Evolutionary conservation across 2,797 vertebrate species (phyloP), one percentile per base, ranked within the genome.

Genomic region (Sebastes minor): DNA sequence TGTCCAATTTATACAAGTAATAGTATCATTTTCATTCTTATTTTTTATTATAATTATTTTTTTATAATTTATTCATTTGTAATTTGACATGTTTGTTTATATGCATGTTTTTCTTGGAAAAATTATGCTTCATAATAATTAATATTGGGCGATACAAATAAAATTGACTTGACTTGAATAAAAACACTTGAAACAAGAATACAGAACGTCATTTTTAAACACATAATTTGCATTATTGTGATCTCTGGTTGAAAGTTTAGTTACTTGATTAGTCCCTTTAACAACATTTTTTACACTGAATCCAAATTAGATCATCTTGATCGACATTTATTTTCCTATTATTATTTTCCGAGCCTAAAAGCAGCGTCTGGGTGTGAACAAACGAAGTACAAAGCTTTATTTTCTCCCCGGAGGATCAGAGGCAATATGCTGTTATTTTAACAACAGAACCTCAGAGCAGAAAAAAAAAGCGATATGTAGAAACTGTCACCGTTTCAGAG

Each of bases 301-400:
- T 69, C 8, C n/a, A 27, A 14, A 55, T 28, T 0, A 56, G 14
- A 46, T 38, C 46, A 66, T 42, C 30, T 4, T 38, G 35, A 63
- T 32, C 1, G 18, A 28, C 22, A 25, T 14, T 66, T 8, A 7
- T 46, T 71, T 52, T 46, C 38, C 52, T 35, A 6, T 46, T 46
- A 18, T 46, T 46, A 46, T 46, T 46, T 46, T 18, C 42, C 1
- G 42, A 46, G 20, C 30, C 32, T 33, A n/a, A 22, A 28, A 32
- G 28, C 18, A n/a, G 59, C 8, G 20, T 4, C 30, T 52, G 71
- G 33, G 67, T 71, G 70, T 35, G 71, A 49, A 38, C 14, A 27
- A 28, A 42, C 25, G 28, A 75, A 55, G 78, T 79, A 86, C 90
- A 85, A 71, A 85, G 89, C 80, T 69, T n/a, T 33, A 23, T 81